Evolutionary conservation across 2,113 vertebrate genomes (phyloP).

Genomic region (Raja brachyura): DNA sequence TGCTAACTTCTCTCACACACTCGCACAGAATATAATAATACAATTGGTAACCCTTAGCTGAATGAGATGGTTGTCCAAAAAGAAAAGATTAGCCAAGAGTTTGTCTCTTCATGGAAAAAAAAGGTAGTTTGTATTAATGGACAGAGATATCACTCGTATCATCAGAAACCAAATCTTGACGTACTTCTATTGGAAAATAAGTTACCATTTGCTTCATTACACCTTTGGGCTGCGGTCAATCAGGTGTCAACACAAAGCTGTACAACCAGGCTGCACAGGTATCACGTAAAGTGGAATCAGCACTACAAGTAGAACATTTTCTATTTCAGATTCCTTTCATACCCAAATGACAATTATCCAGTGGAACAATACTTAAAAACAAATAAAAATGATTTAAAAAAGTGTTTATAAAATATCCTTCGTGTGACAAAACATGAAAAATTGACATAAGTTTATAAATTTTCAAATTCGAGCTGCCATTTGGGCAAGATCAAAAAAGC

Average conservation of each 20-base stretch:
- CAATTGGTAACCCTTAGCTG: background rate
- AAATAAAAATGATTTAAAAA: constrained; percentile 1
- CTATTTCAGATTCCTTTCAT: background rate
- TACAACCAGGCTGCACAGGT: background rate
- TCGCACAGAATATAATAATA: background rate
- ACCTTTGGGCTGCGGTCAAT: constrained; percentile 26
- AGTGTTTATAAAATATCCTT: constrained; percentile 27
- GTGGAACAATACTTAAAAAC: background rate
- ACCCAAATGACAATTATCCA: background rate
- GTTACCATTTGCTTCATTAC: background rate
- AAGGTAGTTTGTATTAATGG: background rate
- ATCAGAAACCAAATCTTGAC: background rate
- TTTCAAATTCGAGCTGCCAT: constrained; percentile 33
- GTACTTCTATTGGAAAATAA: background rate
- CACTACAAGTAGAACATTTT: background rate
- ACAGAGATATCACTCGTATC: background rate
- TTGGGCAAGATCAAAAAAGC: constrained; percentile 24
- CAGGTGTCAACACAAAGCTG: background rate
- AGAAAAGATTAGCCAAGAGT: background rate
- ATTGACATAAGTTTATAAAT: constrained; percentile 28
- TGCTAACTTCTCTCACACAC: background rate
- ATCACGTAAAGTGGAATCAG: background rate
- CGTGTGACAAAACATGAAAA: background rate
- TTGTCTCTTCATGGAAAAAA: constrained; percentile 10
- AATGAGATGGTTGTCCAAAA: background rate